A percentile compares a stretch with the other conserved stretches of the same genome.
phyloP scores from a whole-genome alignment of 2,113 vertebrate species.

The Gobiocypris rarus region DNA sequence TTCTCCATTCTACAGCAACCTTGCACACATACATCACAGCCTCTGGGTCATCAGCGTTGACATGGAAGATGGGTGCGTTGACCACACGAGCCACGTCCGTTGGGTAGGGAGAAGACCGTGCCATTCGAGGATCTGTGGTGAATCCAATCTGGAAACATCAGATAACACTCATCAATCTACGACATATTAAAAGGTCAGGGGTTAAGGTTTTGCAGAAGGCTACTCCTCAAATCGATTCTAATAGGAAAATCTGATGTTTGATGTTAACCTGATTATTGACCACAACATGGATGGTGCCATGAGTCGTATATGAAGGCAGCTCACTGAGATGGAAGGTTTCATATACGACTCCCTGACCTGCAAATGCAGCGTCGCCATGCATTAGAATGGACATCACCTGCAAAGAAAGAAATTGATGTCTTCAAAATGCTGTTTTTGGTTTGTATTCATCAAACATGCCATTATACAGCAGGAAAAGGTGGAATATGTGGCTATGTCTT shows the following conservation, averaged over 20 bases:
- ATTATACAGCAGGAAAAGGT: neutral
- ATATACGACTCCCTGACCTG: slow-evolving; percentile 90
- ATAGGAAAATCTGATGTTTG: slow-evolving; percentile 1
- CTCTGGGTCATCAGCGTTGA: slow-evolving; percentile 88
- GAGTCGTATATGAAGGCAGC: slow-evolving; percentile 90
- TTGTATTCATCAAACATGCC: neutral
- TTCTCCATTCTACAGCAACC: slow-evolving; percentile 89
- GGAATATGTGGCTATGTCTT: neutral
- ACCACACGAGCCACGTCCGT: slow-evolving; percentile 90
- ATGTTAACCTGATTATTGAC: slow-evolving; percentile 92
- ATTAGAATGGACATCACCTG: slow-evolving; percentile 94
- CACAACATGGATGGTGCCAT: slow-evolving; percentile 90
- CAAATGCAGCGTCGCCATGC: slow-evolving; percentile 90
- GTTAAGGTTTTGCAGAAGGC: neutral
- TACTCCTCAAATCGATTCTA: neutral
- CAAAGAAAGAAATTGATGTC: neutral
- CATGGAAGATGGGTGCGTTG: slow-evolving; percentile 92
- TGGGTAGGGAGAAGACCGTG: slow-evolving; percentile 90
- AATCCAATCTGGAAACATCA: slow-evolving; percentile 83
- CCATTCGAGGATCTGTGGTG: slow-evolving; percentile 90
- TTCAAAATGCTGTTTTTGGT: neutral
- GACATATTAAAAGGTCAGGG: slow-evolving; percentile 20
- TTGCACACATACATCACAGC: slow-evolving; percentile 90
- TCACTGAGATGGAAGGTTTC: slow-evolving; percentile 93
- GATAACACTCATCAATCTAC: slow-evolving; percentile 41